A percentile compares a stretch with the other conserved stretches of the same genome.
Conservation (phyloP, 2,888 invertebrate genomes). For the Chirona hameri region DNA sequence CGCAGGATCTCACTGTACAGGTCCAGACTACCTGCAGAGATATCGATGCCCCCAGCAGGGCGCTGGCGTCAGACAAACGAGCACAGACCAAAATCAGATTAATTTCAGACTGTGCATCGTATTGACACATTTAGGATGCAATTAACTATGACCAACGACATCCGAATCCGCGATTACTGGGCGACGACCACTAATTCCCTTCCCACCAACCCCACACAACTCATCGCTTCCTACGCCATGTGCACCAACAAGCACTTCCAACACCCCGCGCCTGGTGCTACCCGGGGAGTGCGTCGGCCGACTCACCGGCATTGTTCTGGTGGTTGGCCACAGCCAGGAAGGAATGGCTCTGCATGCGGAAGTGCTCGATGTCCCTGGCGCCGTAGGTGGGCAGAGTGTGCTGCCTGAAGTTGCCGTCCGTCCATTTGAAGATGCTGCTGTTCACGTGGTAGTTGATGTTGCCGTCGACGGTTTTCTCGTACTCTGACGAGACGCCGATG, state of each 20-base stretch:
- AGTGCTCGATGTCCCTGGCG: neutral
- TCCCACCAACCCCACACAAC: no score
- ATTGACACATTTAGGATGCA: no score
- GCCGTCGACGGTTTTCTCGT: neutral
- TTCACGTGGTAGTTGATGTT: neutral
- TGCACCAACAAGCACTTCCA: no score
- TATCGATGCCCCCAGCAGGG: no score
- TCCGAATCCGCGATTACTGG: no score
- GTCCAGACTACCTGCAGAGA: neutral
- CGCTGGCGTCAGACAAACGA: no score
- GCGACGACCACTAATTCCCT: no score
- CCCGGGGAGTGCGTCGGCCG: neutral
- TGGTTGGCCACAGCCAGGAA: neutral
- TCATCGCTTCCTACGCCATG: no score
- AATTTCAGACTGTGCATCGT: no score
- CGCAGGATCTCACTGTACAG: slow-evolving; percentile 9
- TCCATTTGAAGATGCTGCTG: slow-evolving; percentile 28
- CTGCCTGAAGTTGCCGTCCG: slow-evolving; percentile 3
- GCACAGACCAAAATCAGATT: no score
- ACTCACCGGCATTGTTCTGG: neutral
- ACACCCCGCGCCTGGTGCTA: no score
- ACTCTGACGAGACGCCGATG: neutral
- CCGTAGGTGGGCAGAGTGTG: neutral
- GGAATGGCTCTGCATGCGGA: neutral
- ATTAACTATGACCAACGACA: no score